Conservation (phyloP, 2,888 invertebrate species). For the Dasypogon diadema region DNA sequence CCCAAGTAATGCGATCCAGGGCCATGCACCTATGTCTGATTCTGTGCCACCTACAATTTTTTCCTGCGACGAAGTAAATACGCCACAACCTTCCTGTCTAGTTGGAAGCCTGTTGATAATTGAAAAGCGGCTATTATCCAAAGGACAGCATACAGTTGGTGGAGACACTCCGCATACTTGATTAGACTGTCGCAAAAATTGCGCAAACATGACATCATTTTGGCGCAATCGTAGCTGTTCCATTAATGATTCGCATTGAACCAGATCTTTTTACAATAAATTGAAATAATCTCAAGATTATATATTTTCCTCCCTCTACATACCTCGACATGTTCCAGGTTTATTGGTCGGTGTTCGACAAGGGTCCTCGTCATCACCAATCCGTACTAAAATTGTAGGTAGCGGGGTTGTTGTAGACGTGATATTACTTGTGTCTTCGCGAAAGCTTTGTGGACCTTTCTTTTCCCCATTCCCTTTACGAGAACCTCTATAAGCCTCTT, state of each 20-base stretch:
- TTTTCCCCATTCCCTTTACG: constrained; percentile 30
- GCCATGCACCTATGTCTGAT: constrained; percentile 79
- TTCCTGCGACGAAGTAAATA: constrained; percentile 71
- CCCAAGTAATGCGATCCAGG: constrained; percentile 83
- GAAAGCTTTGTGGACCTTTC: not conserved
- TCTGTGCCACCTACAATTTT: constrained; percentile 81
- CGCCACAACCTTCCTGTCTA: constrained; percentile 74
- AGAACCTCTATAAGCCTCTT: constrained; percentile 54
- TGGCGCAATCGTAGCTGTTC: constrained; percentile 59
- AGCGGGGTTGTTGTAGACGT: not conserved
- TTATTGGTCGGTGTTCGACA: constrained; percentile 3
- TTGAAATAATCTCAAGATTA: not conserved
- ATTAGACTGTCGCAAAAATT: constrained; percentile 62
- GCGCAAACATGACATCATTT: constrained; percentile 60
- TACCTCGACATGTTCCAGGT: constrained; percentile 24
- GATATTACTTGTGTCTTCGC: not conserved
- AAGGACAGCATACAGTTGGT: constrained; percentile 64
- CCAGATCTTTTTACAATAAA: constrained; percentile 59
- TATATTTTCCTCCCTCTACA: not conserved
- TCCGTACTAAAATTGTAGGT: not conserved
- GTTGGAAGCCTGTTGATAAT: constrained; percentile 62
- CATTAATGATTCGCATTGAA: constrained; percentile 60
- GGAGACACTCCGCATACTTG: constrained; percentile 60
- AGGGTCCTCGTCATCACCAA: constrained; percentile 15
- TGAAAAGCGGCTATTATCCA: constrained; percentile 39